phyloP scores from a whole-genome alignment of 1,140 invertebrate species.

The Hycleus cichorii region DNA sequence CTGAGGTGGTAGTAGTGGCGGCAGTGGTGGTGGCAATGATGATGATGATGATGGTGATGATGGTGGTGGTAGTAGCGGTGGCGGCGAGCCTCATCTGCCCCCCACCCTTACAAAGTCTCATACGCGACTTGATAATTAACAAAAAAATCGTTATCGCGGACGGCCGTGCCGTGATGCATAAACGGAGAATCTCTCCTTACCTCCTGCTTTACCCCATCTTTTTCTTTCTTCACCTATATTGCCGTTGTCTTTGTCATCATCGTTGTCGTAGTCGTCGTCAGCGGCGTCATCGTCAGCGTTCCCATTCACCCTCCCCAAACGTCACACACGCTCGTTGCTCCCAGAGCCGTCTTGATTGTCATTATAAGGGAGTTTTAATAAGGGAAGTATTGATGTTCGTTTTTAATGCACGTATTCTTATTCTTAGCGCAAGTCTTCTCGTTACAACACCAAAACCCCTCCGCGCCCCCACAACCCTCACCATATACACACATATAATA shows the following conservation, averaged over 20 bases:
- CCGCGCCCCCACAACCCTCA: constrained; percentile 1
- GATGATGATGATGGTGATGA: background rate
- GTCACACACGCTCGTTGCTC: constrained; percentile 30
- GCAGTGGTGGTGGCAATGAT: too few species aligned
- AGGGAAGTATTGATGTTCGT: constrained; percentile 44
- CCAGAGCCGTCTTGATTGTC: constrained; percentile 40
- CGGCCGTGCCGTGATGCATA: constrained; percentile 36
- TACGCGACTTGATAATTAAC: constrained; percentile 44
- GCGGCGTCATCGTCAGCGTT: constrained; percentile 1
- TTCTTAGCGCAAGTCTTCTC: constrained; percentile 30
- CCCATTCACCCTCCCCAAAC: constrained; percentile 14
- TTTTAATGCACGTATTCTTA: constrained; percentile 41
- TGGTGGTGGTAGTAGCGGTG: too few species aligned
- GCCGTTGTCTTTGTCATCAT: background rate
- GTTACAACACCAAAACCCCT: constrained; percentile 8
- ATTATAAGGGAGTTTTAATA: constrained; percentile 44
- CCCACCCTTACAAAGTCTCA: constrained; percentile 33
- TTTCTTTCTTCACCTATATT: background rate
- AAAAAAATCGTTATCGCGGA: constrained; percentile 44
- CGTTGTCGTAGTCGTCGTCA: background rate
- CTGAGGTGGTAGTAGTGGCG: too few species aligned
- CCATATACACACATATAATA: background rate
- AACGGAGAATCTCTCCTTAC: constrained; percentile 27
- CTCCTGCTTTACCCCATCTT: constrained; percentile 4
- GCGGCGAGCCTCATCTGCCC: constrained; percentile 6